Evolutionary conservation across 2,113 vertebrate species (phyloP).

Genomic region (Urocitellus parryii): DNA sequence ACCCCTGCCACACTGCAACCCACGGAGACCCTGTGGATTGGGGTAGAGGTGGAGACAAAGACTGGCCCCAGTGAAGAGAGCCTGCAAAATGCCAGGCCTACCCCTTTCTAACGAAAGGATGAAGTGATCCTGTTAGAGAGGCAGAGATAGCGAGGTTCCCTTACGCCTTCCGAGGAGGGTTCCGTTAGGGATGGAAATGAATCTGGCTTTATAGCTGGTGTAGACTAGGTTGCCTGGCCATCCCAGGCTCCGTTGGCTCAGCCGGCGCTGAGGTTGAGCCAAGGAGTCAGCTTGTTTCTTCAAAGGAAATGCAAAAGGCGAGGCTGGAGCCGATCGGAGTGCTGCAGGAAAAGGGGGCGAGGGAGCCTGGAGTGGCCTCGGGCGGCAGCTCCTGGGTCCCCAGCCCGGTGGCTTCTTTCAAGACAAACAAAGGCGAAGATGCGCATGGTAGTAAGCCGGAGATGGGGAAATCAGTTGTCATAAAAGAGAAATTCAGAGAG

Average conservation of each 20-base stretch:
- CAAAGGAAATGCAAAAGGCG: slow-evolving; percentile 1
- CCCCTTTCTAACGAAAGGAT: slow-evolving; percentile 71
- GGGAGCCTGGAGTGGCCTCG: slow-evolving; percentile 47
- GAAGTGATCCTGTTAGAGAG: background rate
- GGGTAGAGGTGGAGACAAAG: slow-evolving; percentile 17
- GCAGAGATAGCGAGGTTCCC: background rate
- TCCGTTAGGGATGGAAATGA: background rate
- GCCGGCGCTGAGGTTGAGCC: background rate
- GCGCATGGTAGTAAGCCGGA: slow-evolving; percentile 82
- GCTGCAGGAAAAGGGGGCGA: background rate
- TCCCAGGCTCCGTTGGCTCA: background rate
- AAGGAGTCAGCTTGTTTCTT: background rate
- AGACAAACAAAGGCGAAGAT: slow-evolving; percentile 88
- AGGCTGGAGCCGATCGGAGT: slow-evolving; percentile 44
- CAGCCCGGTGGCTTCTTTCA: slow-evolving; percentile 69
- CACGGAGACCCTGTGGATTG: background rate
- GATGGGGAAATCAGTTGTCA: slow-evolving; percentile 90
- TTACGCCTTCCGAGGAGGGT: background rate
- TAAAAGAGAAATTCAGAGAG: slow-evolving; percentile 87
- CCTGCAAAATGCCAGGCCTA: slow-evolving; percentile 29
- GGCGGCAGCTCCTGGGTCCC: slow-evolving; percentile 63
- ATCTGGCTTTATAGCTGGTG: background rate
- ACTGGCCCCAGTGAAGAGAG: background rate
- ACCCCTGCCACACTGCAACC: background rate
- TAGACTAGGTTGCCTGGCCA: background rate